These are phyloP conservation scores for Uria lomvia DNA, from an alignment of 2,113 vertebrate genomes.

Conservation along the genomic window DNA sequence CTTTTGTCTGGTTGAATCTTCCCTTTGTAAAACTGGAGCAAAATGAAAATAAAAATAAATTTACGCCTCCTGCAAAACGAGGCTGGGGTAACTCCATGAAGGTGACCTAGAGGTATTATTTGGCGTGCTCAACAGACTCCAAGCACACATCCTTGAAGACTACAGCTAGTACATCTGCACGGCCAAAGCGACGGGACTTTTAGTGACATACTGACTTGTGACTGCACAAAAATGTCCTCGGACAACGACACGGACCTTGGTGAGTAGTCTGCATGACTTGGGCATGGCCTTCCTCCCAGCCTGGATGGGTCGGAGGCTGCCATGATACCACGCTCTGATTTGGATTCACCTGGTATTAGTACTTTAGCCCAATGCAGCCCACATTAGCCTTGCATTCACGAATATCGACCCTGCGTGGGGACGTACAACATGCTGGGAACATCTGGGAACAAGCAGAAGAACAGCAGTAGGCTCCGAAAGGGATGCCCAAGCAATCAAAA, in stretches of 20 bases:
- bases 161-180: fast-evolving
- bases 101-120: neutral
- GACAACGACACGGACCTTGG: fast-evolving
- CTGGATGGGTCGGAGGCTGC: neutral
- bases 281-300: neutral
- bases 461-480: fast-evolving
- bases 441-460: neutral
- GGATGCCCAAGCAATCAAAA: neutral
- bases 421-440: fast-evolving
- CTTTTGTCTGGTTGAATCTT: neutral
- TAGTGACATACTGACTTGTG: neutral
- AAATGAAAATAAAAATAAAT: neutral
- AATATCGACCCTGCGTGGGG: neutral
- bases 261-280: neutral
- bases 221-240: neutral
- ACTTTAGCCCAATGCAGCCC: neutral
- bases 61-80: neutral
- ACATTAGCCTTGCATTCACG: neutral
- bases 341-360: neutral
- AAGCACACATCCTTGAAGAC: neutral
- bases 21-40: neutral
- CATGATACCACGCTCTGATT: no score
- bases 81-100: neutral
- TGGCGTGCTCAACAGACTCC: neutral
- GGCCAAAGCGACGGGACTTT: neutral